Evolutionary conservation across 2,888 invertebrate genomes (phyloP), one percentile per base, ranked within the genome.

Genomic region (Uropetala carovei): DNA sequence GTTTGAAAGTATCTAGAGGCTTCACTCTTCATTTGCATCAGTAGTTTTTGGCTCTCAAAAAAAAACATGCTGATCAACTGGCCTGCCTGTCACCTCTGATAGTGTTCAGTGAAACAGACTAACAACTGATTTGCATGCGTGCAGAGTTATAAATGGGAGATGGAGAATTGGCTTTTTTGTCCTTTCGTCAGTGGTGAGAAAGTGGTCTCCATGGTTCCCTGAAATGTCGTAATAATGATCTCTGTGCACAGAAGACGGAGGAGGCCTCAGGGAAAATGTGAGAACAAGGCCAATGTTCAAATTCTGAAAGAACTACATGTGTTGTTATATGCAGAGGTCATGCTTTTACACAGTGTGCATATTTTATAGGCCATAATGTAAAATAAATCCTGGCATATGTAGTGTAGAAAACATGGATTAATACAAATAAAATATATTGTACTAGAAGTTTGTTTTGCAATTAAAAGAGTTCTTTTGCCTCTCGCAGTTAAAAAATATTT

Each of bases 301-400:
- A 89, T 13, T 68, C 68, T 89, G 89, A 89, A 75, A 75, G 64
- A 89, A 64, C 60, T 64, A 89, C 64, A 64, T 89, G 60, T 60
- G 60, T 89, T 64, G 59, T 30, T 60, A 89, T 89, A 89, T 89
- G 89, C 89, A 89, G 89, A 89, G 89, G 89, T 89, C 43, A 89
- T 89, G 89, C 89, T 89, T 89, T 89, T 89, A 89, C 89, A 89
- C 89, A 89, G 89, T 89, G 89, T 89, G 89, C 89, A 89, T 89
- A 89, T 89, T 89, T 89, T 89, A 89, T 89, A 89, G 89, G 89
- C 89, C 89, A 89, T 89, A 89, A 89, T 89, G 89, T 89, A 89
- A 89, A 89, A 89, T 89, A 89, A 89, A 89, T 89, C 68, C 89
- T 89, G 89, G 89, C 89, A 89, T 89, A 89, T 89, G 18, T 89